Evolutionary conservation across 2,113 vertebrate species (phyloP).

Genomic region (Bambusicola thoracicus): DNA sequence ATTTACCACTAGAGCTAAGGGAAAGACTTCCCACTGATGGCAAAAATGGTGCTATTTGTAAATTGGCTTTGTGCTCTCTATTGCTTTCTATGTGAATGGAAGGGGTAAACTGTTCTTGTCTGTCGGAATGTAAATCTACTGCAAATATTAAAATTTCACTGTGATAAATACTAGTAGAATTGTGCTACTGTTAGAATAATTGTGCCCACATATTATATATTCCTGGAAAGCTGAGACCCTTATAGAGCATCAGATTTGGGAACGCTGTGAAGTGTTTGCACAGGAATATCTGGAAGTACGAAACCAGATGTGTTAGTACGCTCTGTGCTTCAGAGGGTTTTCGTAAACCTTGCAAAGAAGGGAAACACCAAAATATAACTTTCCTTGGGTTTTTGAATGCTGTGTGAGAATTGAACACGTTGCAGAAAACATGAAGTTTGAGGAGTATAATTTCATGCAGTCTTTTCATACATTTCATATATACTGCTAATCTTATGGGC

Average conservation of each 20-base stretch:
- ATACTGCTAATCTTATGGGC: not conserved
- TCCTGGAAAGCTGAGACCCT: not conserved
- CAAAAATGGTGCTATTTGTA: not conserved
- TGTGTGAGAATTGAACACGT: not conserved
- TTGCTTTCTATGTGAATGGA: not conserved
- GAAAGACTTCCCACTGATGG: not conserved
- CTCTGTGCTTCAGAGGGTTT: not conserved
- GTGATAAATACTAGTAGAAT: not conserved
- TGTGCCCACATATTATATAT: not conserved
- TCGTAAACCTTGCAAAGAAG: not conserved
- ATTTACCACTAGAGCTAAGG: not conserved
- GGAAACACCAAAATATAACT: not conserved
- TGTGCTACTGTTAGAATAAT: not conserved
- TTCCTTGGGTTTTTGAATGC: not conserved
- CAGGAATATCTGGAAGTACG: not conserved
- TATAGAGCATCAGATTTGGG: accelerated
- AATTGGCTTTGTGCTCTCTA: not conserved
- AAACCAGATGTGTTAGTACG: not conserved
- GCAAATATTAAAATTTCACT: not conserved
- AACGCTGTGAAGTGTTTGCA: not conserved
- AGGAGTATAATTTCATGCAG: not conserved
- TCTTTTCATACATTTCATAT: not conserved
- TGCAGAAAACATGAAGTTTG: not conserved
- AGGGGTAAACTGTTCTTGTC: not conserved
- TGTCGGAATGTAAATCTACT: not conserved